Conservation (phyloP, 2,113 vertebrate species). For the Peromyscus polionotus region DNA sequence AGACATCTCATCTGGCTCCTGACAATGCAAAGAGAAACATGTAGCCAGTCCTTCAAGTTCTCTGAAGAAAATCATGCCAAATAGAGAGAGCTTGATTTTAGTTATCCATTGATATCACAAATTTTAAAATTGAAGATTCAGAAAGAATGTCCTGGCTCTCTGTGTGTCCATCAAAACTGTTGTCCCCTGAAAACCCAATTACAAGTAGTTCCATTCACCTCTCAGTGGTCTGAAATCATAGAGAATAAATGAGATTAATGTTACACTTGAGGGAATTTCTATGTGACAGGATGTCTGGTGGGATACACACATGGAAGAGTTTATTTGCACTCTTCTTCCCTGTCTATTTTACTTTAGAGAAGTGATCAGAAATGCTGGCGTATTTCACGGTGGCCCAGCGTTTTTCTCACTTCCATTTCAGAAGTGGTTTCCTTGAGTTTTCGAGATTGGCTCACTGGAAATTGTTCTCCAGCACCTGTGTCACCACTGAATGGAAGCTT, state of each 20-base stretch:
- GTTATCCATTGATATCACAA: slow-evolving; percentile 8
- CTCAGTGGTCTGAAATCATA: slow-evolving; percentile 46
- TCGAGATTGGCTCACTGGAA: neutral
- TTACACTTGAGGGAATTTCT: neutral
- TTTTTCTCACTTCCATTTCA: neutral
- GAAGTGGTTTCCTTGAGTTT: neutral
- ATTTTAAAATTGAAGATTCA: slow-evolving; percentile 55
- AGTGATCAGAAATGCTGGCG: neutral
- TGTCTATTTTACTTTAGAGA: neutral
- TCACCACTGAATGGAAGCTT: neutral
- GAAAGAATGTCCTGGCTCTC: neutral
- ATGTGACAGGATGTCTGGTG: neutral
- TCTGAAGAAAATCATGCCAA: slow-evolving; percentile 34
- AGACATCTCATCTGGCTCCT: neutral
- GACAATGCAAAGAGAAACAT: slow-evolving; percentile 44
- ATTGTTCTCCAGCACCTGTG: neutral
- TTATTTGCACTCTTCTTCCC: neutral
- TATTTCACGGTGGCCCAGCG: neutral
- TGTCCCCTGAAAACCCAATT: slow-evolving; percentile 40
- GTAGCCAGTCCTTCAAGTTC: neutral
- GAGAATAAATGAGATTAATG: slow-evolving; percentile 48
- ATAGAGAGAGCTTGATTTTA: slow-evolving; percentile 33
- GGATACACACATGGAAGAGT: neutral
- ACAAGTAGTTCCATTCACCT: slow-evolving; percentile 30
- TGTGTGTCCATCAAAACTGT: neutral